A percentile compares a stretch with the other conserved stretches of the same genome.
These are phyloP conservation scores for Cerastis rubricosa DNA, from an alignment of 2,888 invertebrate species.

Conservation along the genomic window DNA sequence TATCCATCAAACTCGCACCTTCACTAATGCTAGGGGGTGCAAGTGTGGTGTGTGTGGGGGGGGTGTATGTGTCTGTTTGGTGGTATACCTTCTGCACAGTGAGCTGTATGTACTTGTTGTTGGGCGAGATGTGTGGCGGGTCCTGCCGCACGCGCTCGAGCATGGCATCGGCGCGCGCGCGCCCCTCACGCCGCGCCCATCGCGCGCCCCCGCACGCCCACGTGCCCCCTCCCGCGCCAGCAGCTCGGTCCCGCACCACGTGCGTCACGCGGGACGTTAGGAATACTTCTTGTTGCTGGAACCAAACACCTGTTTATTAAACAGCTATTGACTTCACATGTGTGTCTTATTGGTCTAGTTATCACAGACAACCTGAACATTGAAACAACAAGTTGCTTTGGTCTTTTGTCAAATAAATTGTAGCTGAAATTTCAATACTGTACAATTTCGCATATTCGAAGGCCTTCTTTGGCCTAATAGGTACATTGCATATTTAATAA, in stretches of 20 bases:
- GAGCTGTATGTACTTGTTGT: slow-evolving; percentile 78
- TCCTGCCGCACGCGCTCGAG: slow-evolving; percentile 93
- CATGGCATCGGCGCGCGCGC: slow-evolving; percentile 95
- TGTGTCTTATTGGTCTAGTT: slow-evolving; percentile 1
- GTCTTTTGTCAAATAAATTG: not conserved
- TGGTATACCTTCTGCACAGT: slow-evolving; percentile 85
- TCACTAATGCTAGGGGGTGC: slow-evolving; percentile 7
- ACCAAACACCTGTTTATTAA: slow-evolving; percentile 45
- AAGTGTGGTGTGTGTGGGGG: slow-evolving; percentile 23
- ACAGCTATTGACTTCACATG: not conserved
- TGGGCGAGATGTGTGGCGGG: slow-evolving; percentile 78
- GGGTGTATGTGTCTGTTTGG: slow-evolving; percentile 18
- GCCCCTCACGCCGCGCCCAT: slow-evolving; percentile 72
- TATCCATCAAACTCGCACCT: slow-evolving; percentile 60
- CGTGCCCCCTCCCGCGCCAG: slow-evolving; percentile 59
- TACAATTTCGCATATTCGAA: not conserved
- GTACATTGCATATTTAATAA: not conserved
- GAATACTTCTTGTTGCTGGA: slow-evolving; percentile 92
- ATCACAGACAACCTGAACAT: not conserved
- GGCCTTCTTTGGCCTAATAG: not conserved
- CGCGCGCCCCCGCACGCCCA: slow-evolving; percentile 48
- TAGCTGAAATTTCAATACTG: not conserved
- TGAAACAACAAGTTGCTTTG: not conserved
- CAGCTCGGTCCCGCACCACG: slow-evolving; percentile 87
- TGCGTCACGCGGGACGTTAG: slow-evolving; percentile 91